phyloP scores from a whole-genome alignment of 1,140 invertebrate species.

The Zaprionus ornatus region DNA sequence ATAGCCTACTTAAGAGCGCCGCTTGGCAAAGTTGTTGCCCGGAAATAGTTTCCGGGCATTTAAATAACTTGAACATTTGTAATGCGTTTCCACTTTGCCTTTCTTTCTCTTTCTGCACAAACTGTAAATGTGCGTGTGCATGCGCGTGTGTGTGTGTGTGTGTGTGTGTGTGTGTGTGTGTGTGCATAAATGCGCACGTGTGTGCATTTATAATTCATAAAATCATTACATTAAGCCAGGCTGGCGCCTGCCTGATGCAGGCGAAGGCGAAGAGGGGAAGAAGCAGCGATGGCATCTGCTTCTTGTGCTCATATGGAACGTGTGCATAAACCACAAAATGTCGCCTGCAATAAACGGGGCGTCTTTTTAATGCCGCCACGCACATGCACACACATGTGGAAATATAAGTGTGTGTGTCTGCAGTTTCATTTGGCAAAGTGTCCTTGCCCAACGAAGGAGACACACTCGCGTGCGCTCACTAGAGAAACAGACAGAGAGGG shows the following conservation, averaged over 20 bases:
- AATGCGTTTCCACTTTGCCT: constrained; percentile 55
- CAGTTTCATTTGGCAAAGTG: constrained; percentile 78
- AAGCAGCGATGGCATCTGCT: constrained; percentile 24
- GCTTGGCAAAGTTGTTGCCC: constrained; percentile 54
- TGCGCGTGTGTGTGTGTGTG: constrained; percentile 4
- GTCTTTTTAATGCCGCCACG: constrained; percentile 70
- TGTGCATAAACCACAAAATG: constrained; percentile 81
- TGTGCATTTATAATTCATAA: constrained; percentile 82
- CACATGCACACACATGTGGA: constrained; percentile 4
- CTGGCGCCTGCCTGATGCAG: not conserved
- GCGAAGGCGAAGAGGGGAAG: not conserved
- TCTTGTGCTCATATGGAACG: constrained; percentile 51
- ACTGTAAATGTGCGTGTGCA: not conserved
- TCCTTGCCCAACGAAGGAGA: constrained; percentile 34
- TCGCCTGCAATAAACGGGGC: constrained; percentile 74
- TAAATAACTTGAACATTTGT: constrained; percentile 66
- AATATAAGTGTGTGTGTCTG: constrained; percentile 24
- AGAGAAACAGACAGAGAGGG: constrained; percentile 26
- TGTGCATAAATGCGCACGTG: constrained; percentile 54
- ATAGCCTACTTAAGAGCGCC: constrained; percentile 70
- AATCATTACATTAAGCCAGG: constrained; percentile 77
- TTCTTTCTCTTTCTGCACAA: constrained; percentile 17
- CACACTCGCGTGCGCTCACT: constrained; percentile 9
- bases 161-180: constrained; percentile 1
- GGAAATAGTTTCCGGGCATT: constrained; percentile 52